Percentiles rank a stretch among this genome's conserved stretches.
Conservation (phyloP, 2,113 vertebrate species). For the Lathamus discolor region DNA sequence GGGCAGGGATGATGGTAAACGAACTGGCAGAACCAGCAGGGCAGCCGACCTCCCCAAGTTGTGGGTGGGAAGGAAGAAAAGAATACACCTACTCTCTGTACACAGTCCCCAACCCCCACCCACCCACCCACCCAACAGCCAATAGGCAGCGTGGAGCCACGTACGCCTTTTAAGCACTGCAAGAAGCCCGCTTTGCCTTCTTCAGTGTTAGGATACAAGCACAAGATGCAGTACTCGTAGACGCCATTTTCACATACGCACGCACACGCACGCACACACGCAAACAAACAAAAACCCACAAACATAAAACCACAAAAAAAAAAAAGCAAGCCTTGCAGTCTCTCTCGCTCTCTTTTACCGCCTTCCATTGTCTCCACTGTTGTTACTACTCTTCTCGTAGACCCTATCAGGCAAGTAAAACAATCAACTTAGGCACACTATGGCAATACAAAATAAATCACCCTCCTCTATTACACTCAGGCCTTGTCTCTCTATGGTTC, state of each 20-base stretch:
- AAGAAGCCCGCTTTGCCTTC: background rate
- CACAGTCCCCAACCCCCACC: too few species aligned
- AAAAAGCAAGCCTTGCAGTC: background rate
- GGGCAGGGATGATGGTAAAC: background rate
- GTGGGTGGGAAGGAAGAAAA: background rate
- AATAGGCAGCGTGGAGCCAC: background rate
- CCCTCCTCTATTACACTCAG: background rate
- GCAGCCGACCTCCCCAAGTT: background rate
- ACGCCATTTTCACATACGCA: constrained; percentile 10
- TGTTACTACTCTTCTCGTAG: background rate
- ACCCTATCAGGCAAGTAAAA: background rate
- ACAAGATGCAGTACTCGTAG: background rate
- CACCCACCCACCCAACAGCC: background rate
- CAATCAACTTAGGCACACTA: background rate
- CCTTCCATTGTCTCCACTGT: background rate
- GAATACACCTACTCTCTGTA: background rate
- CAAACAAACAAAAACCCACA: too few species aligned
- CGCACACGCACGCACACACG: too few species aligned
- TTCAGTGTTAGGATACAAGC: background rate
- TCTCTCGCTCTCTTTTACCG: background rate
- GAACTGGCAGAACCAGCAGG: background rate
- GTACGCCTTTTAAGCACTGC: background rate
- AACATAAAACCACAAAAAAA: too few species aligned
- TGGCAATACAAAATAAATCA: background rate
- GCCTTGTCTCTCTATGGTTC: background rate